Evolutionary conservation across 2,888 invertebrate genomes (phyloP), one percentile per base, ranked within the genome.

Genomic region (Autographa pulchrina): DNA sequence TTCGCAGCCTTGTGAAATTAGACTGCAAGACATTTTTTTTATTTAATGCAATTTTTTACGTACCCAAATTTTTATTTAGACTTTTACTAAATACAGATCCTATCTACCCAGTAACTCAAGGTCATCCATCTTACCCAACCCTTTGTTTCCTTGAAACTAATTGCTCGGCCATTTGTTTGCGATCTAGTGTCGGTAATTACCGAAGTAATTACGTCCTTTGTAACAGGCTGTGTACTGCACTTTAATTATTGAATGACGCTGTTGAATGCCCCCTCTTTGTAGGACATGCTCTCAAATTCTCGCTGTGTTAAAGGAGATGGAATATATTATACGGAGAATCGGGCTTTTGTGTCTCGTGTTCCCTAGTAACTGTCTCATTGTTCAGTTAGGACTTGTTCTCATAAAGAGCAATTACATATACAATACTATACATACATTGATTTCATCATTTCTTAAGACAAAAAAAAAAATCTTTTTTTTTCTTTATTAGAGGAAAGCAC

Each of bases 141-240:
- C 52, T 32, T 41, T 25, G 58, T 59, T 56, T 73, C 62, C 60
- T 65, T 70, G 13, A 59, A 72, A 68, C 75, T 68, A 69, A 65
- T 64, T 74, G 58, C 65, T 60, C 31, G 64, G 72, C 65, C 56
- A 77, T 85, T 85, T 77, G 81, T 85, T 81, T 73, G 66, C 75
- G 70, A 75, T 71, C 64, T 69, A 72, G 68, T 75, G 80, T 81
- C 80, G 80, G 83, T 86, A 87, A 88, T 85, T 82, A 87, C 78
- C 62, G 67, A 72, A 76, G 82, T 81, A 88, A 87, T 87, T 87
- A 87, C 84, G 72, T 81, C 74, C 83, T 85, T 88, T 86, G 85
- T 83, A 84, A 81, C 73, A 64, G 73, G 80, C 80, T 61, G 79
- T 43, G 80, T 84, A 80, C 65, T 84, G 85, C 82, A 84, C 83